Base-by-base conservation (phyloP, 2,888 invertebrate genomes). In the Apoderus coryli region DNA sequence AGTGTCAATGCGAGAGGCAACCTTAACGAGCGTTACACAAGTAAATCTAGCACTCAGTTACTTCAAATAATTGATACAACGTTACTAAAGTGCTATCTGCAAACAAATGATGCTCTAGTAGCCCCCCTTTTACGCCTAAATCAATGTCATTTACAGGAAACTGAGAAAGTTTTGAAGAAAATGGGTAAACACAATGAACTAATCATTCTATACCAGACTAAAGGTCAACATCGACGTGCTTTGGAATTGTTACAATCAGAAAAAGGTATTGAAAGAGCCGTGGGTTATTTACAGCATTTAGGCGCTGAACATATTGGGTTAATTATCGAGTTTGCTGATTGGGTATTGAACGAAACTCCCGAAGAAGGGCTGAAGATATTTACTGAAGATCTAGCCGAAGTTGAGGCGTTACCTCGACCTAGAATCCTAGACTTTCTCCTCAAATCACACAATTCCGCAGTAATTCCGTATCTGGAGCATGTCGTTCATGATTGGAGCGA, bases 51-150 rank as follows among this genome's bases (percentile, higher is more conserved):
- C 6, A 65, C 70, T 38, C 71, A 75, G 41, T 59, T 85, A 14
- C 57, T 93, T 35, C 90, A 92, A 56, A 81, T 96, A 32, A 92
- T 98, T 35, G 98, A 98, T 54, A 98, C 96, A 0, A 95, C 95
- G 1, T 62, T 98, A 29, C 64, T 98, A 6, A 96, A 96, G 57
- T 96, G 96, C 53, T 98, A 96, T 60, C 65, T 98, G 34, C 82
- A 88, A 81, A 93, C 90, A 1, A 95, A 96, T 54, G 93, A 96
- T 59, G 89, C 89, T 0, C 63, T 93, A 29, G 84, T 96, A 2
- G 89, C 90, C 1, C 84, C 93, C 0, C 61, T 98, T 9, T 62
- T 98, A 14, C 73, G 96, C 2, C 62, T 89, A 10, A 88, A 95
- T 57, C 79, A 88, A 52, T 95, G 95, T 49, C 86, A 93, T 42